Percentiles rank a stretch among this genome's conserved stretches.
phyloP scores from a whole-genome alignment of 2,888 invertebrate genomes.

The Torymus texanus region DNA sequence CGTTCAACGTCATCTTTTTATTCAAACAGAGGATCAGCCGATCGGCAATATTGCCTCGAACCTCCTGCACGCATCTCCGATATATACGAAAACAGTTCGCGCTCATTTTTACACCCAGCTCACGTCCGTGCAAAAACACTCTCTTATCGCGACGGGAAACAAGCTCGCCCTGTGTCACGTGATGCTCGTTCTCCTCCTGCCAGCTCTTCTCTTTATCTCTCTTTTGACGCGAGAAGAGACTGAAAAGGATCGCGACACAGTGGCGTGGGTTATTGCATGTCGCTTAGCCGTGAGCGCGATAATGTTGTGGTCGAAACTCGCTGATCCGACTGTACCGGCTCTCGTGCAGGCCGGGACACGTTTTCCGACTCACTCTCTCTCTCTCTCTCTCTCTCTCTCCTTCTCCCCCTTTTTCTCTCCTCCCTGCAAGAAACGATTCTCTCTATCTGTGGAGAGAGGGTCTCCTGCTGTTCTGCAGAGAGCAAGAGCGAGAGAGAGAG shows the following conservation, averaged over 20 bases:
- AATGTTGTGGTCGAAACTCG: constrained; percentile 71
- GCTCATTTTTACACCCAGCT: constrained; percentile 14
- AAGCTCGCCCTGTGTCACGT: not conserved
- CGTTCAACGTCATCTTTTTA: not conserved
- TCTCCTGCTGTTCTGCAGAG: not conserved
- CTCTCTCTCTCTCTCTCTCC: constrained; percentile 36
- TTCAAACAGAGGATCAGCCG: not conserved
- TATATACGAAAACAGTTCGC: constrained; percentile 17
- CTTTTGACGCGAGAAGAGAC: not conserved
- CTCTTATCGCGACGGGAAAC: constrained; percentile 47
- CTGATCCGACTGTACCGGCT: constrained; percentile 70
- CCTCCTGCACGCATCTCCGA: not conserved
- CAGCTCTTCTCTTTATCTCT: constrained; percentile 1
- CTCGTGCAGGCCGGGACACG: constrained; percentile 68
- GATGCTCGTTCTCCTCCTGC: not conserved
- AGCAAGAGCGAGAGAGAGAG: not conserved
- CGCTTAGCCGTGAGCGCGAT: constrained; percentile 27
- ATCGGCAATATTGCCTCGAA: constrained; percentile 5
- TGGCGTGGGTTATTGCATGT: constrained; percentile 14
- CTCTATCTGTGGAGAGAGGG: not conserved
- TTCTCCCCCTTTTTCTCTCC: constrained; percentile 27
- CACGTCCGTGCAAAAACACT: constrained; percentile 21
- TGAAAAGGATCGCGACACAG: not conserved
- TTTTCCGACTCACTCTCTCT: constrained; percentile 68
- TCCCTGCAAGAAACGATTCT: constrained; percentile 1